phyloP scores from a whole-genome alignment of 2,113 vertebrate genomes.

The Callorhinus ursinus region DNA sequence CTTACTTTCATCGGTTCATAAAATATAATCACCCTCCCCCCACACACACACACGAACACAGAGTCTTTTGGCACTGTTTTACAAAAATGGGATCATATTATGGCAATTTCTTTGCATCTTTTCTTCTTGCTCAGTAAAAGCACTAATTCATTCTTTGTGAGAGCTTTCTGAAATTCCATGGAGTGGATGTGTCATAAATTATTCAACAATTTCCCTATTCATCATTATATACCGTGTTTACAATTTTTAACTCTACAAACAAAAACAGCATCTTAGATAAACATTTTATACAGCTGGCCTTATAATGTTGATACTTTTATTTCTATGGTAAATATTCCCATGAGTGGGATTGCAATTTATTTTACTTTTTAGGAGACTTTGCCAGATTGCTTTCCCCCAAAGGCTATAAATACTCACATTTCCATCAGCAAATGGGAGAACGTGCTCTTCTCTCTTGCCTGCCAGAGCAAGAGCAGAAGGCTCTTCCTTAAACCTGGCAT shows the following conservation, averaged over 20 bases:
- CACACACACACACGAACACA: background rate
- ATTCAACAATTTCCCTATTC: background rate
- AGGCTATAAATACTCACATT: background rate
- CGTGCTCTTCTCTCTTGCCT: background rate
- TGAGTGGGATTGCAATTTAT: background rate
- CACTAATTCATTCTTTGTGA: background rate
- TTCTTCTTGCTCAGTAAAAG: background rate
- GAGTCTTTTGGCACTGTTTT: background rate
- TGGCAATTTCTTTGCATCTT: background rate
- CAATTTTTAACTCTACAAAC: background rate
- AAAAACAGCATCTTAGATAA: background rate
- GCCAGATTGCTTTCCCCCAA: background rate
- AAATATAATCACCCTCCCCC: background rate
- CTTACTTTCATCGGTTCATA: background rate
- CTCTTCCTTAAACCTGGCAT: background rate
- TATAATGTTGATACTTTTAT: background rate
- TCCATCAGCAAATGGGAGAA: background rate
- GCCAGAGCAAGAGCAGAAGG: background rate
- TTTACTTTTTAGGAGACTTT: slow-evolving; percentile 8
- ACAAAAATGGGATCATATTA: background rate
- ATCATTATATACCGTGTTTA: background rate
- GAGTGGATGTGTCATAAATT: background rate
- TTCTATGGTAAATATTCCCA: background rate
- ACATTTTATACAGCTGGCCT: background rate
- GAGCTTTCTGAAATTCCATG: background rate